Base-by-base conservation (phyloP, 2,797 vertebrate species). In the Clamator glandarius region DNA sequence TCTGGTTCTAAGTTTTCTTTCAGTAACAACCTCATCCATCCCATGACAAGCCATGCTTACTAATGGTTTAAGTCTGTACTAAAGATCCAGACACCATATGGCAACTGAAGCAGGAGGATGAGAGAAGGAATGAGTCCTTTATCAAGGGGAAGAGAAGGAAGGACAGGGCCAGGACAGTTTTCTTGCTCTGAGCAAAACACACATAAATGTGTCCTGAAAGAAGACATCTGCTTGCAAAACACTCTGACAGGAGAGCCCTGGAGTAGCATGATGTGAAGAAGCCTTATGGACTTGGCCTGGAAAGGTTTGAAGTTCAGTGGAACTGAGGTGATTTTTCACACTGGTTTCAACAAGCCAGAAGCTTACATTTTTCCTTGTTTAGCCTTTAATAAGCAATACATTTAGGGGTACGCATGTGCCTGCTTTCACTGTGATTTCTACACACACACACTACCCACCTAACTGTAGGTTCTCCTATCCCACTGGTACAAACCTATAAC, bases 161-260 rank as follows among this genome's bases (percentile, higher is more conserved):
- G 72, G 79, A 39, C 70, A 81, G 52, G 41, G 77, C 12, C 66
- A 73, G 84, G 48, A 57, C 7, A 1, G 41, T 35, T 48, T 39
- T 89, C 68, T 87, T 63, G 58, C 46, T 70, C 63, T 29, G 6
- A 90, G 67, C 62, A 86, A 82, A 86, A 66, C 39, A 28, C 58
- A 84, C 16, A 5, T 31, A 31, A 1, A 0, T 35, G 41, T 76
- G 63, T 84, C 87, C 81, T 75, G 51, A 52, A 51, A 77, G 57
- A 46, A 66, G 50, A 46, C 29, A 77, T 35, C 52, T 93, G 70
- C 68, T 69, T 57, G 15, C 24, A 31, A 33, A 91, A 25, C 6
- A 2, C 35, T 88, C 28, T 51, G 29, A 18, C 19, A 11, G 48
- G 41, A 61, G 78, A 72, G 28, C 50, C 48, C 23, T 42, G 21